Evolutionary conservation across 2,113 vertebrate species (phyloP), one percentile per base, ranked within the genome.

Genomic region (Scophthalmus maximus): DNA sequence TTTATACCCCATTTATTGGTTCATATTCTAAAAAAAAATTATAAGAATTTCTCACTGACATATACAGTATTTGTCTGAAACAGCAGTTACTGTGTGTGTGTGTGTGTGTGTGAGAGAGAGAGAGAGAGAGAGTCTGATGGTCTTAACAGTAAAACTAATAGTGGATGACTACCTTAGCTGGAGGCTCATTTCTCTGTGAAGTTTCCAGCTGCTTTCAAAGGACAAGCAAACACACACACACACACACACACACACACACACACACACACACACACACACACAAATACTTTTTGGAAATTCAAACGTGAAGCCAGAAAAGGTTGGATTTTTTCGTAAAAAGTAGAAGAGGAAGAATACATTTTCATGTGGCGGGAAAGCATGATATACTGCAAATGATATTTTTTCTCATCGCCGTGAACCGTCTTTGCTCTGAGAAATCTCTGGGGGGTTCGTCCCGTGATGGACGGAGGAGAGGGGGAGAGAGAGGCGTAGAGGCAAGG

Each of bases 141-240:
- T 76, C 91, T 93, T 93, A 93, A 83, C 92, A 93, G 93, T 90
- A 92, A 93, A 92, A 90, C 92, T 91, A 93, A 93, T 91, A 92
- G 88, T 84, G 79, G 81, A 91, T 82, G 76, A 78, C 78, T 70
- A 75, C 76, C 72, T 84, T 81, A 68, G 76, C 83, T 61, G 85
- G 77, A 85, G 81, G 51, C 79, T 80, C 49, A 51, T 62, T 38
- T 72, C 72, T 87, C 68, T 87, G 84, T 84, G 62, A 82, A 83
- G 69, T 85, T 89, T 90, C 87, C 88, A 88, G 76, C 88, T 89
- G 91, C 72, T 84, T 87, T 89, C 58, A 87, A 81, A 89, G 78
- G 76, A 73, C 66, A 76, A 38, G 22, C 60, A 62, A 47, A 61
- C 49, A 15, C 56, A 22, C 42, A 47, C 25, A 65, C 23, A 59